Evolutionary conservation across 2,797 vertebrate genomes (phyloP), one percentile per base, ranked within the genome.

Genomic region (Malacoctenus gilli): DNA sequence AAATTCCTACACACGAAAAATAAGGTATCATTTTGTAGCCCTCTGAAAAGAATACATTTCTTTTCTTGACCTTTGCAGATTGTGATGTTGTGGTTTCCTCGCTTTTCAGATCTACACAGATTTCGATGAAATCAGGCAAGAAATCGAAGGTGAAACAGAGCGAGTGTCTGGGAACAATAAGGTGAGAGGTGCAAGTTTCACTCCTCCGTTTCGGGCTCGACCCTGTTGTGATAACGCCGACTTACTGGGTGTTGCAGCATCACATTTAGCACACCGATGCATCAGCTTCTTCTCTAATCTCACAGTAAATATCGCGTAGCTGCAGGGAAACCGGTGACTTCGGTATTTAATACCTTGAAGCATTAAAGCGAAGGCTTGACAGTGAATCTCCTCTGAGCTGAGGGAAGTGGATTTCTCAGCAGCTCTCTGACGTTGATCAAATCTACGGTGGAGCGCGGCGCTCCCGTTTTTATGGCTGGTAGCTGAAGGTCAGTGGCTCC

Each of bases 1-100:
- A 99, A 98, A 91, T 99, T 99, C 87, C 89, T 99, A 71, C 97
- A 99, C 90, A 99, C 96, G 34, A 99, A 99, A 91, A 96, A 95
- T 77, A 94, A 95, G 95, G 97, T 99, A 91, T 12, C 34, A 1
- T 1, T 41, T 7, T 43, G 3, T 3, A n/a, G n/a, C n/a, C n/a
- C n/a, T n/a, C n/a, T n/a, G n/a, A n/a, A n/a, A n/a, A n/a, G n/a
- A n/a, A n/a, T n/a, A n/a, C n/a, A 28, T 28, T 28, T 28, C n/a
- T 4, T 6, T 28, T 28, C 15, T 5, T n/a, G 0, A 41, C 6
- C 0, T 3, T n/a, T 2, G 28, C 43, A 10, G 3, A 18, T 22
- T 40, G 8, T 52, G 2, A 15, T 46, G 3, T 5, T 21, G 4
- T 3, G 8, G 2, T 10, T 3, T 36, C 4, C 20, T 10, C 3